Conservation (phyloP, 2,113 vertebrate species). For the Heloderma charlesbogerti region DNA sequence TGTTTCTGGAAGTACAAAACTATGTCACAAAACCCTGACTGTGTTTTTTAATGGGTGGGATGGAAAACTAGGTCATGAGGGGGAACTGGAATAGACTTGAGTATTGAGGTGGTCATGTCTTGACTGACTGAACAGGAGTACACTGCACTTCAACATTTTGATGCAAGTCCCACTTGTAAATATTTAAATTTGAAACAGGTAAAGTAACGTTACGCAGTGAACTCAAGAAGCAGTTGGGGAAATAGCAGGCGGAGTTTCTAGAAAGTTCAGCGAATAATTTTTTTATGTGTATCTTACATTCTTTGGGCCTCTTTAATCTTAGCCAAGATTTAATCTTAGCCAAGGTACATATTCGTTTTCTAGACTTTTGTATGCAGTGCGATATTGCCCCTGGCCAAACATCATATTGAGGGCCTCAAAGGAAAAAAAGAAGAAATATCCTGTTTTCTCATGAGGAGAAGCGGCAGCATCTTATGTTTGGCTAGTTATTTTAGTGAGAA, state of each 20-base stretch:
- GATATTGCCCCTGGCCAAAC: not conserved
- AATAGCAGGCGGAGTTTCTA: not conserved
- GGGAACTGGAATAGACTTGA: too few relatives aligned
- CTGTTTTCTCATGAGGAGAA: not conserved
- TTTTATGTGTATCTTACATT: not conserved
- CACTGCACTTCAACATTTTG: not conserved
- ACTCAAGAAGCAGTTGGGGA: not conserved
- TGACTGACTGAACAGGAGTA: too few relatives aligned
- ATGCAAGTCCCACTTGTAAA: not conserved
- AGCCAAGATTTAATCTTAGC: not conserved
- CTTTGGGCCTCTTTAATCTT: not conserved
- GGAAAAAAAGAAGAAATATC: not conserved
- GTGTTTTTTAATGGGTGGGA: not conserved
- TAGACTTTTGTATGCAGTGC: not conserved
- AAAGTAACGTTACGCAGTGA: not conserved
- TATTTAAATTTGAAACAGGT: not conserved
- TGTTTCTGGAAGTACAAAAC: not conserved
- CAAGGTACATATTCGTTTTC: not conserved
- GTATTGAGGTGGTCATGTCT: too few relatives aligned
- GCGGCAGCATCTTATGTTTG: not conserved
- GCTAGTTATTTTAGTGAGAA: not conserved
- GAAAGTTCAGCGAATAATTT: not conserved
- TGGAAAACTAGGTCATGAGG: not conserved
- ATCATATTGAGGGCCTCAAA: not conserved
- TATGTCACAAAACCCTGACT: not conserved